Evolutionary conservation across 2,113 vertebrate genomes (phyloP).

Genomic region (Pogonocichla stellata): DNA sequence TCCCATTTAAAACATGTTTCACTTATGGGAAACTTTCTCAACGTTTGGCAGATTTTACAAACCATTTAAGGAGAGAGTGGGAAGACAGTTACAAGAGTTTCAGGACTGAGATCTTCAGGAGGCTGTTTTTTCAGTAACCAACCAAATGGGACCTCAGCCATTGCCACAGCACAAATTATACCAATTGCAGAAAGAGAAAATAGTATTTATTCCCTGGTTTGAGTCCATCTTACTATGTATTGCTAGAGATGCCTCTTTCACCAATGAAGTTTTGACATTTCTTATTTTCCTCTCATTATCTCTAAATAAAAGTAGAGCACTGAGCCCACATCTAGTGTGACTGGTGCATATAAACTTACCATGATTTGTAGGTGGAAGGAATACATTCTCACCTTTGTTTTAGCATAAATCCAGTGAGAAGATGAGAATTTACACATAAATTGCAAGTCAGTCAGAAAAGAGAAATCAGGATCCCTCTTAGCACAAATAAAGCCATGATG

Average conservation of each 20-base stretch:
- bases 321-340: not conserved
- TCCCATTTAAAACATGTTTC: not conserved
- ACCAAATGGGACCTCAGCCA: not conserved
- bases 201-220: not conserved
- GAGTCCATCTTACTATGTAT: not conserved
- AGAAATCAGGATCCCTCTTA: not conserved
- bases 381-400: not conserved
- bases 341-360: not conserved
- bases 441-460: not conserved
- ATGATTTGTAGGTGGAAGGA: not conserved
- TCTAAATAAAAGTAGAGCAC: not conserved
- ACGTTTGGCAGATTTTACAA: not conserved
- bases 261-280: not conserved
- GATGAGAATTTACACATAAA: not conserved
- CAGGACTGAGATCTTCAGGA: not conserved
- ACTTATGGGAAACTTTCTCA: not conserved
- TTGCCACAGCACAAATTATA: not conserved
- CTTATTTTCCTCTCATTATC: not conserved
- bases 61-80: not conserved
- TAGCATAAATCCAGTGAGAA: not conserved
- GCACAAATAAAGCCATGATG: not conserved
- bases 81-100: not conserved
- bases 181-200: not conserved
- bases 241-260: not conserved
- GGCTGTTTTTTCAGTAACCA: not conserved